Evolutionary conservation across 2,797 vertebrate genomes (phyloP).

Genomic region (Danio aesculapii): DNA sequence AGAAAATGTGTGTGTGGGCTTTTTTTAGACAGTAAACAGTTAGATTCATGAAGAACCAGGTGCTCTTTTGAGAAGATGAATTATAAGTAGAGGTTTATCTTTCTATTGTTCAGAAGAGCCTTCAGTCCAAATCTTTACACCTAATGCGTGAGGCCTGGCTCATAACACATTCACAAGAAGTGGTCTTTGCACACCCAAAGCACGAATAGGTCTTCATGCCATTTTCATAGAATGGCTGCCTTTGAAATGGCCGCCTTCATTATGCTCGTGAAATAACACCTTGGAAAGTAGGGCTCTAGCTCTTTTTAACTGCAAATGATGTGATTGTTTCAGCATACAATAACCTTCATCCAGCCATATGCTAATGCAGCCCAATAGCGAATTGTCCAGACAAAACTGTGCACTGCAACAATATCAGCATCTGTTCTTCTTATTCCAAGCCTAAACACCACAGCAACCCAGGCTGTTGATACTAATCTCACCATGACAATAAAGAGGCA

Average conservation of each 20-base stretch:
- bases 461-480: background rate
- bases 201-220: constrained; percentile 50
- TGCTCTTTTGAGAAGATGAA: constrained; percentile 34
- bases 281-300: constrained; percentile 51
- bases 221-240: constrained; percentile 50
- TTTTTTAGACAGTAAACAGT: constrained; percentile 15
- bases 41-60: background rate
- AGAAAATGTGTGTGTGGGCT: constrained; percentile 5
- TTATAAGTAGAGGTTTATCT: constrained; percentile 54
- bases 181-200: constrained; percentile 38
- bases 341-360: constrained; percentile 72
- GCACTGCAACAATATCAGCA: constrained; percentile 18
- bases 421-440: constrained; percentile 10
- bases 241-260: constrained; percentile 77
- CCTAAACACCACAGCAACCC: background rate
- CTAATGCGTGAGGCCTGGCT: constrained; percentile 30
- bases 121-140: constrained; percentile 35
- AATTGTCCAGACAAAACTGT: constrained; percentile 27
- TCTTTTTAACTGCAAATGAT: constrained; percentile 53
- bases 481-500: background rate
- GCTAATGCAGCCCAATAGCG: constrained; percentile 65
- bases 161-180: constrained; percentile 43
- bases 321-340: constrained; percentile 67
- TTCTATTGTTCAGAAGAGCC: constrained; percentile 39
- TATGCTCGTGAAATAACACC: constrained; percentile 71